phyloP scores from a whole-genome alignment of 92 coral and sea anemone genomes.

The Meandrina meandrites region DNA sequence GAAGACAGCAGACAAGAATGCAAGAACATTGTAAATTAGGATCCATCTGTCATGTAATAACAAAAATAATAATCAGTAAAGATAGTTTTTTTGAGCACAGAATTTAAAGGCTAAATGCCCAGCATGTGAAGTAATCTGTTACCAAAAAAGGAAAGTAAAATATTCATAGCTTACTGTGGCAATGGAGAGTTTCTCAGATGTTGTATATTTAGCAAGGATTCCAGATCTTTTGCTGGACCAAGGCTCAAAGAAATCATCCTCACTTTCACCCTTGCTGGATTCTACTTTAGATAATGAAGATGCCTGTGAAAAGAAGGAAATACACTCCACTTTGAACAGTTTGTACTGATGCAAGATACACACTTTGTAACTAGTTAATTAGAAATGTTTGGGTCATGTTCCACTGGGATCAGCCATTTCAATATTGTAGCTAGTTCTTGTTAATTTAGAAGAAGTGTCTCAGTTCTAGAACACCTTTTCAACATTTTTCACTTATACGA shows the following conservation, averaged over 20 bases:
- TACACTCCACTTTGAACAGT: too few species aligned
- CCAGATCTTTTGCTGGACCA: slow-evolving; percentile 88
- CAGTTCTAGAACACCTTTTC: not conserved
- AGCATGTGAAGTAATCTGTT: too few species aligned
- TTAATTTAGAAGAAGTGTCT: not conserved
- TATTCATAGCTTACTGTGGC: slow-evolving; percentile 80
- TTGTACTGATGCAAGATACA: too few species aligned
- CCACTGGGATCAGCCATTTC: not conserved
- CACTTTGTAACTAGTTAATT: too few species aligned
- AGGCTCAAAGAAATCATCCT: slow-evolving; percentile 81
- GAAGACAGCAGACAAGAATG: not conserved
- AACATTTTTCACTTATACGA: too few species aligned
- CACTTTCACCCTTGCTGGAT: not conserved
- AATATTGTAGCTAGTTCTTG: not conserved
- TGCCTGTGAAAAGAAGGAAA: slow-evolving; percentile 3
- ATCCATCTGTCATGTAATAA: not conserved
- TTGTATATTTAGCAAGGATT: slow-evolving; percentile 91
- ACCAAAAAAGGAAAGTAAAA: too few species aligned
- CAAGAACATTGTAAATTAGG: not conserved
- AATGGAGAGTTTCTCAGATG: slow-evolving; percentile 95
- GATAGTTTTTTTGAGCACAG: not conserved
- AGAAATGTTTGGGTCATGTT: too few species aligned
- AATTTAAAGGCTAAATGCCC: not conserved
- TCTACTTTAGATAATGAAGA: slow-evolving; percentile 12
- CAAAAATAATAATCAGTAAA: not conserved